Evolutionary conservation across 2,888 invertebrate species (phyloP), one percentile per base, ranked within the genome.

Genomic region (Cosmorhoe ocellata): DNA sequence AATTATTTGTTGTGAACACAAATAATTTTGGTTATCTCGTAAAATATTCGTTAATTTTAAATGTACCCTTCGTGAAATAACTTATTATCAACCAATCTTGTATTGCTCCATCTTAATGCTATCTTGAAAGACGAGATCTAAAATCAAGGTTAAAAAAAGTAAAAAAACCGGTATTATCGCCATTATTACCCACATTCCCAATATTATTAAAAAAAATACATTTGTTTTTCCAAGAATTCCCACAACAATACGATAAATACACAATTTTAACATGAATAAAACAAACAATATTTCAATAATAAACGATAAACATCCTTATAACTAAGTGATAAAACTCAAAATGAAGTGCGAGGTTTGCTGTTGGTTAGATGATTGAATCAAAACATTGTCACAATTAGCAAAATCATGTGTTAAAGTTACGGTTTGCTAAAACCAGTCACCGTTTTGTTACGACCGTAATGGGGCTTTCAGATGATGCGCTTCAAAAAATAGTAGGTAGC

Each of bases 191-290:
- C 11, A 40, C 30, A 30, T 22, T 13, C 24, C 24, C 28, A 14
- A 14, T 9, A n/a, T n/a, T n/a, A n/a, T n/a, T n/a, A n/a, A n/a
- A n/a, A n/a, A n/a, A n/a, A n/a, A n/a, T n/a, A n/a, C 14, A 22
- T 22, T 10, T 40, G 30, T 31, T 43, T 32, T 63, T 58, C 64
- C 53, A 0, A 51, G 64, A 64, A 63, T 30, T 34, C 30, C 11
- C 33, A 55, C 60, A 47, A 41, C 39, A 50, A 46, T 18, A 40
- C 30, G 43, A 56, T 61, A 62, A 52, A 57, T 11, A 8, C 10
- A 32, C 45, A 58, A 60, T 65, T n/a, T n/a, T 57, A 49, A 51
- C 46, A 49, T 45, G 34, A 46, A 57, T 10, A 43, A 56, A 58
- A 50, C 54, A 50, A 51, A 60, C 10, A 38, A 46, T n/a, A n/a